A percentile compares a stretch with the other conserved stretches of the same genome.
phyloP scores from a whole-genome alignment of 2,888 invertebrate species.

The Drosophila flavopinicola region DNA sequence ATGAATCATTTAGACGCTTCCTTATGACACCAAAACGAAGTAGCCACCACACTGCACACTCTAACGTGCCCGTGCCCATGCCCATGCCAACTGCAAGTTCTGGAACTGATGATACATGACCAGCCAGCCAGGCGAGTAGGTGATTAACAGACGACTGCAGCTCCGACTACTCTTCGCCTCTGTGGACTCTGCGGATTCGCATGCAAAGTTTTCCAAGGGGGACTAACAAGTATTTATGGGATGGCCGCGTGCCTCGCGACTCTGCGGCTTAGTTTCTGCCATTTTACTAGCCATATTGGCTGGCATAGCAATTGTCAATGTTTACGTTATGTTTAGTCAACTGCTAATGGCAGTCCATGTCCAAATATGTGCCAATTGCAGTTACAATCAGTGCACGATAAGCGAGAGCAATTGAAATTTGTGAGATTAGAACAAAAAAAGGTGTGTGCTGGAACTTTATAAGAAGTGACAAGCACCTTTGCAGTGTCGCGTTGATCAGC shows the following conservation, averaged over 20 bases:
- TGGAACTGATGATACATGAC: slow-evolving; percentile 43
- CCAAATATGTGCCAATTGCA: slow-evolving; percentile 20
- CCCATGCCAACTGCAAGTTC: slow-evolving; percentile 17
- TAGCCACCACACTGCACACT: slow-evolving; percentile 40
- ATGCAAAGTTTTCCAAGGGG: slow-evolving; percentile 24
- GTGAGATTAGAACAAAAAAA: neutral
- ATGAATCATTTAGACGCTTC: slow-evolving; percentile 82
- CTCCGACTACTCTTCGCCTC: slow-evolving; percentile 11
- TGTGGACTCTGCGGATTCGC: neutral
- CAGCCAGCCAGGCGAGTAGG: slow-evolving; percentile 45
- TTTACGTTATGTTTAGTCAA: slow-evolving; percentile 42
- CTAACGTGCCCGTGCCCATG: slow-evolving; percentile 32
- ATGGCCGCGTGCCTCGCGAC: slow-evolving; percentile 43
- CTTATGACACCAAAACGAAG: slow-evolving; percentile 79
- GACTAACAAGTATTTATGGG: slow-evolving; percentile 81
- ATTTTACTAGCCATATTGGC: slow-evolving; percentile 53
- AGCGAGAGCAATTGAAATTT: slow-evolving; percentile 8
- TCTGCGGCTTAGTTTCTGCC: slow-evolving; percentile 23
- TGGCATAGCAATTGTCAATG: slow-evolving; percentile 38
- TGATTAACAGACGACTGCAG: slow-evolving; percentile 45
- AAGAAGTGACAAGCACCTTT: neutral
- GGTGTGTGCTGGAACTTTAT: slow-evolving; percentile 1
- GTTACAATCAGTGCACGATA: slow-evolving; percentile 14
- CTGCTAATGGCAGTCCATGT: slow-evolving; percentile 51
- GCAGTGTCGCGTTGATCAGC: neutral